A percentile compares a stretch with the other conserved stretches of the same genome.
Evolutionary conservation across 2,797 vertebrate genomes (phyloP).

Genomic region (Spheniscus humboldti): DNA sequence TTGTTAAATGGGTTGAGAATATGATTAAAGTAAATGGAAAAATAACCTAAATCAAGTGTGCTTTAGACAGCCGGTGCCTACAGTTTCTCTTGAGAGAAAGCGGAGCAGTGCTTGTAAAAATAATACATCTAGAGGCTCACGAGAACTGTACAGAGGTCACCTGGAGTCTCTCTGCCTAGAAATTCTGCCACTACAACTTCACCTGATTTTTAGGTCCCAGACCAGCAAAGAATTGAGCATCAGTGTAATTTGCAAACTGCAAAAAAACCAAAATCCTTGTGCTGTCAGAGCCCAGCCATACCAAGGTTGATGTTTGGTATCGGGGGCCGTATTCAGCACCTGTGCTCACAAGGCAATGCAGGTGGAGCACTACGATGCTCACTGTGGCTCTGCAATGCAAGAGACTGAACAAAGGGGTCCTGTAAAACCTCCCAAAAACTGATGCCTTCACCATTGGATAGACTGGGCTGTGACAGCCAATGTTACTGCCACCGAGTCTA

Average conservation of each 20-base stretch:
- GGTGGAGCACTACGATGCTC: accelerated
- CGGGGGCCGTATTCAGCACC: accelerated
- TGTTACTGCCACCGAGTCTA: accelerated
- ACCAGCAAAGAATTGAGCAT: neutral
- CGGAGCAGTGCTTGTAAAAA: neutral
- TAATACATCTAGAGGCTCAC: neutral
- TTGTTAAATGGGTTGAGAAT: constrained; percentile 40
- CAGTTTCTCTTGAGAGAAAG: neutral
- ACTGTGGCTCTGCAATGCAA: neutral
- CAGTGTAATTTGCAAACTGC: neutral
- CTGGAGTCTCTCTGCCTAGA: neutral
- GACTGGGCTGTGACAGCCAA: neutral
- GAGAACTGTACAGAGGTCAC: neutral
- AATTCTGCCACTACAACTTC: neutral
- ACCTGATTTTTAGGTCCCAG: neutral
- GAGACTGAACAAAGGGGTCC: neutral
- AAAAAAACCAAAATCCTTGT: neutral
- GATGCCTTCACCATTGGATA: neutral
- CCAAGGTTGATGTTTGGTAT: neutral
- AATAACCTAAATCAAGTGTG: neutral
- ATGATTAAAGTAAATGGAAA: constrained; percentile 52
- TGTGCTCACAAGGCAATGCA: neutral
- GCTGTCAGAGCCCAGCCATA: neutral
- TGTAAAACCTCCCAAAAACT: neutral
- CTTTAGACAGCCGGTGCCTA: neutral